phyloP scores from a whole-genome alignment of 2,797 vertebrate genomes.

The Simalia tracyae region DNA sequence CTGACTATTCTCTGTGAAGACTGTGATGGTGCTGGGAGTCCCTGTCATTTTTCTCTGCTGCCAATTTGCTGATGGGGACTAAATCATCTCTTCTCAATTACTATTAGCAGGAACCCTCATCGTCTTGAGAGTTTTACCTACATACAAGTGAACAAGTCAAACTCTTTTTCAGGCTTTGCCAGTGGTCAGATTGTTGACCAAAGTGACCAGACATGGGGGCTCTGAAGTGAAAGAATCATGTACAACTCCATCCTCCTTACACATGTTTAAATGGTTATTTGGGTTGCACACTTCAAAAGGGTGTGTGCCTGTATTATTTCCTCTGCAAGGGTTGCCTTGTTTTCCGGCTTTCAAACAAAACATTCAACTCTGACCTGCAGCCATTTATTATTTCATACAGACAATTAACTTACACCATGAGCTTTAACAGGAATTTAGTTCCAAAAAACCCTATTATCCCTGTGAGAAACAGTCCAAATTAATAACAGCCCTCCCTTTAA shows the following conservation, averaged over 20 bases:
- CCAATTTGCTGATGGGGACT: not conserved
- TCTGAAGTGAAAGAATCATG: not conserved
- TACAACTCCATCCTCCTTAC: not conserved
- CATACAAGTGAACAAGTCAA: not conserved
- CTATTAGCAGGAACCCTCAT: not conserved
- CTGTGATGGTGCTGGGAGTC: not conserved
- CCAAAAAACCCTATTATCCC: conserved; percentile 48
- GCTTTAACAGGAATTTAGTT: conserved; percentile 66
- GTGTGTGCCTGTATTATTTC: conserved; percentile 30
- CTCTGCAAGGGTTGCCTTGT: conserved; percentile 41
- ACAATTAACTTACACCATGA: conserved; percentile 63
- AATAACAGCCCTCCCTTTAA: conserved; percentile 59
- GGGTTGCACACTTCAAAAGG: not conserved
- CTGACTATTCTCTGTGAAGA: not conserved
- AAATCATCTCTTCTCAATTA: not conserved
- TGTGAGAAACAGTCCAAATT: conserved; percentile 66
- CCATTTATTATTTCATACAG: conserved; percentile 61
- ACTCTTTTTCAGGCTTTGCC: not conserved
- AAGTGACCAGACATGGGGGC: not conserved
- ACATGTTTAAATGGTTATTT: not conserved
- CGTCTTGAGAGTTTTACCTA: not conserved
- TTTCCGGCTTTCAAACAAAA: conserved; percentile 62
- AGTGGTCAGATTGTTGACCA: not conserved
- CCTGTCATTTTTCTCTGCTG: not conserved
- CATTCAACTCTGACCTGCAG: conserved; percentile 61